Conservation (phyloP, 2,888 invertebrate species). For the Drosophila engyochracea region DNA sequence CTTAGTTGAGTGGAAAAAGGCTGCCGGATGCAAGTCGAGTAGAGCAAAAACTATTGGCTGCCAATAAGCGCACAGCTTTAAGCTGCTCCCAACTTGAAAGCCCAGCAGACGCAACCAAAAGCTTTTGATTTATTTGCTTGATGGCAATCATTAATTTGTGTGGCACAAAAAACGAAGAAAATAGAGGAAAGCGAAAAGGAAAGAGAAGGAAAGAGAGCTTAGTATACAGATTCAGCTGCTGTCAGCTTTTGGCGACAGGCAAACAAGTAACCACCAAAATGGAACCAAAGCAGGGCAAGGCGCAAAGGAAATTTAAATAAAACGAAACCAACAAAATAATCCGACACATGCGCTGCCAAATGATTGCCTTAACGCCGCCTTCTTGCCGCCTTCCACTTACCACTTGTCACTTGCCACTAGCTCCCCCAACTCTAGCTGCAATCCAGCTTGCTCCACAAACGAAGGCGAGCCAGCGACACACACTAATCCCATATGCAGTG, state of each 20-base stretch:
- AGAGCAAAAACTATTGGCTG: slow-evolving; percentile 32
- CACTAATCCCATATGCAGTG: slow-evolving; percentile 64
- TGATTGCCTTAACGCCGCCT: slow-evolving; percentile 62
- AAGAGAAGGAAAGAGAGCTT: slow-evolving; percentile 46
- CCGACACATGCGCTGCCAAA: slow-evolving; percentile 78
- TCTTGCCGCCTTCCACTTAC: neutral
- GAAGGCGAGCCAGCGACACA: slow-evolving; percentile 14
- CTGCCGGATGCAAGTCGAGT: slow-evolving; percentile 28
- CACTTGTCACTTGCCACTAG: neutral
- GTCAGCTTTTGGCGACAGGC: slow-evolving; percentile 68
- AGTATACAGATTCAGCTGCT: slow-evolving; percentile 67
- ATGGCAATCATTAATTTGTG: slow-evolving; percentile 73
- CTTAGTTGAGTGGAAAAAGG: slow-evolving; percentile 76
- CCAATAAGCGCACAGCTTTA: slow-evolving; percentile 34
- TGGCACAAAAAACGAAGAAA: slow-evolving; percentile 10
- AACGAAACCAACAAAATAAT: slow-evolving; percentile 73
- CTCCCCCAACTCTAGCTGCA: slow-evolving; percentile 9
- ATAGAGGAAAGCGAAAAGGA: slow-evolving; percentile 1
- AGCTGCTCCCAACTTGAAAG: slow-evolving; percentile 29
- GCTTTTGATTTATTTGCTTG: slow-evolving; percentile 74
- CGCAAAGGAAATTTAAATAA: slow-evolving; percentile 63
- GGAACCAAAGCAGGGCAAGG: slow-evolving; percentile 19
- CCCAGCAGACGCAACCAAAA: slow-evolving; percentile 36
- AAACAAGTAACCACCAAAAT: slow-evolving; percentile 45
- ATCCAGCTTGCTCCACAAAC: slow-evolving; percentile 14